Evolutionary conservation across 92 coral and sea anemone species (phyloP).

Genomic region (Phymanthus crucifer): DNA sequence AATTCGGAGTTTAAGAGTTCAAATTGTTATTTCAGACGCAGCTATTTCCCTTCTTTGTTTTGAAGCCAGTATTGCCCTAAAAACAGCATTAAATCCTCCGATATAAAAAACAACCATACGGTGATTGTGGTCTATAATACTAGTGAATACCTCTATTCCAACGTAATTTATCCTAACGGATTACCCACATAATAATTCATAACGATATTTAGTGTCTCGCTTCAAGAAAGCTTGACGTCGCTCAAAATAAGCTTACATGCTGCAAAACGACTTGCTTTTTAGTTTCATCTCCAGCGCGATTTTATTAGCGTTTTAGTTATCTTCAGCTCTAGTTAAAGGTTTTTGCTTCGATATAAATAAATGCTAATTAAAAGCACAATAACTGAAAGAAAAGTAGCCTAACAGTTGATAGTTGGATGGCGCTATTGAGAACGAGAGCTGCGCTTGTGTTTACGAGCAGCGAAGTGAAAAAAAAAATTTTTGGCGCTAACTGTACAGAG

Average conservation of each 20-base stretch:
- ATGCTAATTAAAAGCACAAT: neutral
- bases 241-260: neutral
- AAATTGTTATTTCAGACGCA: constrained; percentile 10
- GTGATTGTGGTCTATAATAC: constrained; percentile 4
- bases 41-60: constrained; percentile 8
- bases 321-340: neutral
- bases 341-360: neutral
- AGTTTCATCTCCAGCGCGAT: neutral
- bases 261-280: neutral
- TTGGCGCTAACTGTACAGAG: neutral
- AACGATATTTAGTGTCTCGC: neutral
- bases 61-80: neutral
- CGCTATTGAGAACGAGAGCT: neutral
- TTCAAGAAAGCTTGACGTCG: constrained; percentile 1
- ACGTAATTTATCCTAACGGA: constrained; percentile 1
- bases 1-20: constrained; percentile 10
- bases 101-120: neutral
- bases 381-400: constrained; percentile 18
- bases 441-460: constrained; percentile 21
- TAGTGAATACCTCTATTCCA: neutral
- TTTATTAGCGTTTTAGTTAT: neutral
- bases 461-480: constrained; percentile 30
- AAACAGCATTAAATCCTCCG: neutral
- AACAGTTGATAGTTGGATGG: neutral
- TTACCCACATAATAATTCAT: constrained; percentile 3